Conservation (phyloP, 2,888 invertebrate genomes). For the Digitonthophagus gazella region DNA sequence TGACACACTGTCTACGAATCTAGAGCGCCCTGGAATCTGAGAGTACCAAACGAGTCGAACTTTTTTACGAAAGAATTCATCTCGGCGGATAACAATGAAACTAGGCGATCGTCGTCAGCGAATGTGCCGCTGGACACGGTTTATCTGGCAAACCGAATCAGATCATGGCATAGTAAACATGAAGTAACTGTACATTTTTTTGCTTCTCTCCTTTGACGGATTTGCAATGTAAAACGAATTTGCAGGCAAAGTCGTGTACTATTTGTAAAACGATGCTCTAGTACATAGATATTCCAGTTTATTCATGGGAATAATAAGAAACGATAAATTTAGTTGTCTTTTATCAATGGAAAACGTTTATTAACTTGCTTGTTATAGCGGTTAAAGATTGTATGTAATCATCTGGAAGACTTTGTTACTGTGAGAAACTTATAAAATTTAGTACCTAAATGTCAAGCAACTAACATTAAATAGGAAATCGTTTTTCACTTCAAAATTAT, state of each 20-base stretch:
- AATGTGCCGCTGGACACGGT: slow-evolving; percentile 6
- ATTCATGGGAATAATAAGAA: neutral
- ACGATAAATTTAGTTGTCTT: neutral
- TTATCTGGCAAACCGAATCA: slow-evolving; percentile 13
- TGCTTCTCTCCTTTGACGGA: slow-evolving; percentile 7
- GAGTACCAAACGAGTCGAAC: neutral
- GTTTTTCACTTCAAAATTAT: too few species aligned
- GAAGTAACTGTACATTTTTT: slow-evolving; percentile 12
- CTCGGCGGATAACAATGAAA: neutral
- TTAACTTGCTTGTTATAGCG: too few species aligned
- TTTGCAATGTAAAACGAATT: slow-evolving; percentile 15
- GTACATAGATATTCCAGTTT: neutral
- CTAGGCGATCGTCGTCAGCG: slow-evolving; percentile 11
- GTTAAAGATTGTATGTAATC: too few species aligned
- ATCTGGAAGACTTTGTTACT: too few species aligned
- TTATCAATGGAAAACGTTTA: too few species aligned
- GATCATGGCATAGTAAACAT: slow-evolving; percentile 17
- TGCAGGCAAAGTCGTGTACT: slow-evolving; percentile 8
- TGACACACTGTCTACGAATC: neutral
- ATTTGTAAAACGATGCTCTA: slow-evolving; percentile 10
- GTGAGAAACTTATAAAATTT: too few species aligned
- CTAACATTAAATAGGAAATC: too few species aligned
- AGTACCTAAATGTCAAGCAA: too few species aligned
- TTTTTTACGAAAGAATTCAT: neutral
- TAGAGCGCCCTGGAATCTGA: neutral